Conservation (phyloP, 2,113 vertebrate species). For the Manacus vitellinus region DNA sequence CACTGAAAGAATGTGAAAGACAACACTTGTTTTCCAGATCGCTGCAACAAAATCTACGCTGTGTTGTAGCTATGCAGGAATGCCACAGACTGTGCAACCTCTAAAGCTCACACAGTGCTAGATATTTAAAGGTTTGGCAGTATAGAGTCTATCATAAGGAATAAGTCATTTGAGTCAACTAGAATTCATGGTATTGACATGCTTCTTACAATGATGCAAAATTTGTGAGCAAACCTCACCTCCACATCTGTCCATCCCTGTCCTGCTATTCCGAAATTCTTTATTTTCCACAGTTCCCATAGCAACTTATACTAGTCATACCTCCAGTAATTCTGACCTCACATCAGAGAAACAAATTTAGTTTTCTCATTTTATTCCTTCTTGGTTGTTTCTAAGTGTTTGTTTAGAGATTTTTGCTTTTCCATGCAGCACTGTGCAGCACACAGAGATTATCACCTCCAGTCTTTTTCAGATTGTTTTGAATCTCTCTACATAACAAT, state of each 20-base stretch:
- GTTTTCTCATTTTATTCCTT: background rate
- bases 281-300: background rate
- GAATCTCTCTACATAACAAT: background rate
- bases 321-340: background rate
- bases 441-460: background rate
- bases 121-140: background rate
- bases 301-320: background rate
- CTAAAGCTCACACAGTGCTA: background rate
- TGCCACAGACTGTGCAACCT: background rate
- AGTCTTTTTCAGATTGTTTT: background rate
- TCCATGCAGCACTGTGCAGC: background rate
- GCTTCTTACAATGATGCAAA: background rate
- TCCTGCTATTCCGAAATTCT: background rate
- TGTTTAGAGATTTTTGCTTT: constrained; percentile 6
- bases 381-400: background rate
- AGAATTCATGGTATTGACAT: background rate
- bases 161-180: background rate
- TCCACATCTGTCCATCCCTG: background rate
- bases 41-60: background rate
- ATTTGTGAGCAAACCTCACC: background rate
- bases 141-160: background rate
- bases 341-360: background rate
- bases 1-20: background rate
- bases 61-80: background rate
- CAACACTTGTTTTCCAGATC: background rate